These are phyloP conservation scores for Chaetodon trifascialis DNA, from an alignment of 2,113 vertebrate genomes.

Conservation along the genomic window DNA sequence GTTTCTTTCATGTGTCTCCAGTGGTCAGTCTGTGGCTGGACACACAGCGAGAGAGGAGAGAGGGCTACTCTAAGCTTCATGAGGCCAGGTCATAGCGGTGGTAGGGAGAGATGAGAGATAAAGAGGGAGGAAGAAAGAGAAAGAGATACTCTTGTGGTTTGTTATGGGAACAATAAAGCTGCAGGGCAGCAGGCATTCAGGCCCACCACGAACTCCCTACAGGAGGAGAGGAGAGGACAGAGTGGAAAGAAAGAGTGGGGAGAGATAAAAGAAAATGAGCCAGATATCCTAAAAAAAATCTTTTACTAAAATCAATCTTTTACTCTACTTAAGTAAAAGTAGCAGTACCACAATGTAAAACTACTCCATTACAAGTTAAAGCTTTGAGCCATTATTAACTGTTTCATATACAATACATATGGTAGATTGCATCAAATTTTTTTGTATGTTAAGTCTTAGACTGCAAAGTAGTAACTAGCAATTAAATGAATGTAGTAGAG, in stretches of 20 bases:
- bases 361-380: too few relatives aligned
- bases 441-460: too few relatives aligned
- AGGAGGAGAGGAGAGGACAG: neutral
- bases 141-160: constrained; percentile 14
- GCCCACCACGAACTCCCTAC: constrained; percentile 1
- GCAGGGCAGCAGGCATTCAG: neutral
- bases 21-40: constrained; percentile 28
- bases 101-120: neutral
- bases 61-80: constrained; percentile 1
- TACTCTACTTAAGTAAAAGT: neutral
- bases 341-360: neutral
- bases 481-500: too few relatives aligned
- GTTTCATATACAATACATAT: too few relatives aligned
- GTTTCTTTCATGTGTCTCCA: constrained; percentile 9
- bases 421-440: too few relatives aligned
- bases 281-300: neutral
- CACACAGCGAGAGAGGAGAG: too few relatives aligned
- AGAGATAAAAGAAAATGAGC: neutral
- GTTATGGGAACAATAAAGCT: constrained; percentile 38
- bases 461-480: too few relatives aligned
- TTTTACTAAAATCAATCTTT: too few relatives aligned
- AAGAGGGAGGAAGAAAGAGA: neutral
- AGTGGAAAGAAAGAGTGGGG: neutral
- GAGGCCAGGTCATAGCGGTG: neutral
- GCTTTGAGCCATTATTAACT: too few relatives aligned